phyloP scores from a whole-genome alignment of 2,113 vertebrate genomes.

The Rhea americana region DNA sequence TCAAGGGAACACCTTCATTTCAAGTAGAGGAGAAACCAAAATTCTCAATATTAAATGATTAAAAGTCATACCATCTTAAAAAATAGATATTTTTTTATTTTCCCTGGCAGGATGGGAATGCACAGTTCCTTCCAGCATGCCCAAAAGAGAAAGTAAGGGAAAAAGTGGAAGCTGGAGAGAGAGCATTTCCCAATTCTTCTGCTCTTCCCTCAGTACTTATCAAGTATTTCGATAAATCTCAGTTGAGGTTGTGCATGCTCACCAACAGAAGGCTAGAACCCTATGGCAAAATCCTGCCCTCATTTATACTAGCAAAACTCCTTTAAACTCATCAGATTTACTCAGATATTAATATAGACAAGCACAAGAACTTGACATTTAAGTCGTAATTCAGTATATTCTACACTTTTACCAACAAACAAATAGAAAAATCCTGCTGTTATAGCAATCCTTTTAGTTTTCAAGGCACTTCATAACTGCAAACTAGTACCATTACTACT shows the following conservation, averaged over 20 bases:
- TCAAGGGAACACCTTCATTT: neutral
- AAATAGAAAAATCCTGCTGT: neutral
- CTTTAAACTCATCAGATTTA: neutral
- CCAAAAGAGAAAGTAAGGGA: neutral
- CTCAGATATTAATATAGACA: neutral
- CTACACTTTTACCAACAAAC: neutral
- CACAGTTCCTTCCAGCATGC: neutral
- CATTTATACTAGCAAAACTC: neutral
- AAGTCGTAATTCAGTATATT: neutral
- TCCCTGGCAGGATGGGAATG: neutral
- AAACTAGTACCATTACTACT: neutral
- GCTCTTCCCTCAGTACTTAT: neutral
- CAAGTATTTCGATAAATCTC: neutral
- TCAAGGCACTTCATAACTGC: neutral
- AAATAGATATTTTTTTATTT: neutral
- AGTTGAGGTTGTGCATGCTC: neutral
- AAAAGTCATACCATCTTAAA: neutral
- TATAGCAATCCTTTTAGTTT: accelerated
- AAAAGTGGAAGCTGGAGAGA: neutral
- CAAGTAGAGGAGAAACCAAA: neutral
- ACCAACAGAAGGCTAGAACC: neutral
- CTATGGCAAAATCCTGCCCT: neutral
- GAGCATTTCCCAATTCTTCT: neutral
- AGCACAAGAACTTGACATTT: neutral
- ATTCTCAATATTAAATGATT: neutral